phyloP scores from a whole-genome alignment of 2,888 invertebrate species.

The Pandemis heparana region DNA sequence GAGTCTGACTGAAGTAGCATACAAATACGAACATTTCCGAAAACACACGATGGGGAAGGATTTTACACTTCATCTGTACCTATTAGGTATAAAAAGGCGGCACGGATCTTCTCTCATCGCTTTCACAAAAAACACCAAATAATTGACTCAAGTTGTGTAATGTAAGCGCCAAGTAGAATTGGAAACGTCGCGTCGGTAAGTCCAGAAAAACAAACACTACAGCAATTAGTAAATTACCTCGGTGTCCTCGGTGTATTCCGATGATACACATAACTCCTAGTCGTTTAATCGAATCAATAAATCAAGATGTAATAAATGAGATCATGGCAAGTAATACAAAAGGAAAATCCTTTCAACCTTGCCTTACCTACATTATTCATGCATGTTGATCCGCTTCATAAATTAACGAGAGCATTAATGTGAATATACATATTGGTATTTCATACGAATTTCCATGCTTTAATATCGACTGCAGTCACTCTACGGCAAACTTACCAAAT shows the following conservation, averaged over 20 bases:
- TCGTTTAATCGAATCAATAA: conserved; percentile 30
- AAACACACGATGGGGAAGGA: no score
- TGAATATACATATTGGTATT: no score
- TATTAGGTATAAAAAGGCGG: no score
- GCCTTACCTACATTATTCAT: conserved; percentile 67
- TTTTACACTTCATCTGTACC: no score
- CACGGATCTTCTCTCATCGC: no score
- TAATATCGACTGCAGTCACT: no score
- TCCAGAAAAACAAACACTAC: neutral
- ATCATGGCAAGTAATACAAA: conserved; percentile 37
- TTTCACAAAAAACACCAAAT: no score
- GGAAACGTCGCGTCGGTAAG: neutral
- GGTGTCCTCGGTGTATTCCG: conserved; percentile 18
- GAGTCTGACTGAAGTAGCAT: no score
- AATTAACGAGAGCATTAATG: neutral
- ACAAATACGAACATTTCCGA: no score
- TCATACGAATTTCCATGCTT: no score
- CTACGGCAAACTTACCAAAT: no score
- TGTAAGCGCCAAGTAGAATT: no score
- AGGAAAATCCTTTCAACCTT: conserved; percentile 69
- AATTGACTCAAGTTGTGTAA: neutral
- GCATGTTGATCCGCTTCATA: conserved; percentile 46
- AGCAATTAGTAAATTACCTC: neutral
- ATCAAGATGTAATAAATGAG: conserved; percentile 30
- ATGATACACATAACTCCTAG: conserved; percentile 36